phyloP scores from a whole-genome alignment of 2,797 vertebrate genomes.

The Epinephelus awoara region DNA sequence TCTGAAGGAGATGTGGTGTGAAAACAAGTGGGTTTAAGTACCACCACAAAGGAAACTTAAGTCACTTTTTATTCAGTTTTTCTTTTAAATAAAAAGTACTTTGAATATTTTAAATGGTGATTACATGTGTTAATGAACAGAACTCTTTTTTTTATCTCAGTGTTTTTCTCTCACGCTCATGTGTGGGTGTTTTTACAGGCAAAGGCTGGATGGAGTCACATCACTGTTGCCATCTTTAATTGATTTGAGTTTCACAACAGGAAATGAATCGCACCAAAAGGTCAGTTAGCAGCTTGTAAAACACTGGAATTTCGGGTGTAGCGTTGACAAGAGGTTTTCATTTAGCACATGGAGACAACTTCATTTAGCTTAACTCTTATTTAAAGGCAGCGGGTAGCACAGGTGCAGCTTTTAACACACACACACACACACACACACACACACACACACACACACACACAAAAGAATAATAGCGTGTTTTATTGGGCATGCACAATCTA shows the following conservation, averaged over 20 bases:
- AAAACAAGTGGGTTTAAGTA: slow-evolving; percentile 8
- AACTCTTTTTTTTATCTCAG: slow-evolving; percentile 1
- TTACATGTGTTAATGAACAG: neutral
- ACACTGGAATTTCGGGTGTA: slow-evolving; percentile 5
- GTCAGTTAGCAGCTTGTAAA: slow-evolving; percentile 53
- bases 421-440: neutral
- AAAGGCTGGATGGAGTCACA: slow-evolving; percentile 35
- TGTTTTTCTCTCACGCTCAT: neutral
- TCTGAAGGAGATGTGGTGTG: slow-evolving; percentile 9
- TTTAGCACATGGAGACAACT: slow-evolving; percentile 6
- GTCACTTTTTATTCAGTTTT: slow-evolving; percentile 2
- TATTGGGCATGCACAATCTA: neutral
- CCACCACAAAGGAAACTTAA: neutral
- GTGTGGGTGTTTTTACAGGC: slow-evolving; percentile 34
- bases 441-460: neutral
- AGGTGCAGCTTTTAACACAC: slow-evolving; percentile 13
- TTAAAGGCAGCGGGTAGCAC: neutral
- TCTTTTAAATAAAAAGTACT: neutral
- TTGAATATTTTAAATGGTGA: neutral
- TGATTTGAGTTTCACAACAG: slow-evolving; percentile 44
- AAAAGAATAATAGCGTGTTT: neutral
- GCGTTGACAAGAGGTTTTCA: slow-evolving; percentile 13
- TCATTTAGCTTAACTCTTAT: slow-evolving; percentile 14
- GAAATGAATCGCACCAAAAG: slow-evolving; percentile 50
- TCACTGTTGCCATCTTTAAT: slow-evolving; percentile 44